Percentiles rank a stretch among this genome's conserved stretches.
phyloP scores from a whole-genome alignment of 2,797 vertebrate genomes.

The Sciurus vulgaris region DNA sequence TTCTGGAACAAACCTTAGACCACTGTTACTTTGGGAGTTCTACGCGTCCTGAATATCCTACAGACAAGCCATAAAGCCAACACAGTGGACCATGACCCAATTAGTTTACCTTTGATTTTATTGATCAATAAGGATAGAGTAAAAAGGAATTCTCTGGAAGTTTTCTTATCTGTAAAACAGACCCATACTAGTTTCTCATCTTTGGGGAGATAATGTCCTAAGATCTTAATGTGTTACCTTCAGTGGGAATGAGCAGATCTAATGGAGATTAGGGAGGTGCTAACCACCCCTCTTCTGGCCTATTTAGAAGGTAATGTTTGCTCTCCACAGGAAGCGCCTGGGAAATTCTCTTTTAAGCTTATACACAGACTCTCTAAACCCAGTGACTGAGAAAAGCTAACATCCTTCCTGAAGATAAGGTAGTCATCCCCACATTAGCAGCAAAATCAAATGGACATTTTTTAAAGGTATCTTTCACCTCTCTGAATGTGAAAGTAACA shows the following conservation, averaged over 20 bases:
- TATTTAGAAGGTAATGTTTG: not conserved
- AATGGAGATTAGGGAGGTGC: not conserved
- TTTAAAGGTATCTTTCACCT: not conserved
- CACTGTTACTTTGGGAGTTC: not conserved
- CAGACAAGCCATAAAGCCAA: not conserved
- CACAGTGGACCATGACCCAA: not conserved
- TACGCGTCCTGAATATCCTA: not conserved
- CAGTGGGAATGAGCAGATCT: not conserved
- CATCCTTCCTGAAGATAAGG: slow-evolving; percentile 42
- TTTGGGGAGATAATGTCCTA: not conserved
- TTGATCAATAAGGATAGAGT: not conserved
- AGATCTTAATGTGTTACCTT: not conserved
- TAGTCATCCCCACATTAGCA: not conserved
- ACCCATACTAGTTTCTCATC: not conserved
- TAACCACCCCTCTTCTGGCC: not conserved
- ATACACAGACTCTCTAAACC: not conserved
- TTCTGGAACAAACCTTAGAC: not conserved
- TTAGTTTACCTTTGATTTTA: not conserved
- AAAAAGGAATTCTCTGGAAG: not conserved
- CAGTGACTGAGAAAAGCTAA: not conserved
- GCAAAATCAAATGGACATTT: not conserved
- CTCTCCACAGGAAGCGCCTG: not conserved
- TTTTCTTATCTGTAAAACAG: not conserved
- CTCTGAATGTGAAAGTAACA: slow-evolving; percentile 36
- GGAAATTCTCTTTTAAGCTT: not conserved